A percentile compares a stretch with the other conserved stretches of the same genome.
Evolutionary conservation across 2,797 vertebrate genomes (phyloP).

Genomic region (Peromyscus melanophrys): DNA sequence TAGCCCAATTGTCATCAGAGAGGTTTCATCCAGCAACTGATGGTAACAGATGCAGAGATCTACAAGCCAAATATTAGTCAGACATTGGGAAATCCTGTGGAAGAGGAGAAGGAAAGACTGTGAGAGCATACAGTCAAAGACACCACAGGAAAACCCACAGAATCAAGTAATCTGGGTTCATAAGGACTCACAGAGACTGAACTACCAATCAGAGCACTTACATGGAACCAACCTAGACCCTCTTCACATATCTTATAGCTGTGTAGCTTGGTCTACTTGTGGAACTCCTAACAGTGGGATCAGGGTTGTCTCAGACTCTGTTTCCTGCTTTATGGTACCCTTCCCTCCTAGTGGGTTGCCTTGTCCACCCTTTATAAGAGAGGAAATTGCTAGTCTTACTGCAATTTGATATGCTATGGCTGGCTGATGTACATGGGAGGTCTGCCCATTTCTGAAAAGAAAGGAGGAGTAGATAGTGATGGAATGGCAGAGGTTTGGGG

Average conservation of each 20-base stretch:
- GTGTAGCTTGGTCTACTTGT: background rate
- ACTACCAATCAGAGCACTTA: background rate
- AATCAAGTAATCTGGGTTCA: background rate
- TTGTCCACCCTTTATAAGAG: background rate
- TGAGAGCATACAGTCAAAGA: background rate
- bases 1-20: background rate
- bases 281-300: background rate
- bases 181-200: background rate
- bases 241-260: background rate
- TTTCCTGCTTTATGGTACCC: background rate
- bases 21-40: background rate
- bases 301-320: background rate
- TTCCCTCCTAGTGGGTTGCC: background rate
- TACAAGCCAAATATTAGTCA: background rate
- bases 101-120: background rate
- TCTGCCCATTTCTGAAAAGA: background rate
- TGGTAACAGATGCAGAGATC: background rate
- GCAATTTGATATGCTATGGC: background rate
- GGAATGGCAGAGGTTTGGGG: background rate
- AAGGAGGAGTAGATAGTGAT: background rate
- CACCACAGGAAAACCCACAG: background rate
- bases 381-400: background rate
- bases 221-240: background rate
- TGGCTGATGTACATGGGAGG: background rate
- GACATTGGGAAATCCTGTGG: background rate